A percentile compares a stretch with the other conserved stretches of the same genome.
These are phyloP conservation scores for Burhinus oedicnemus DNA, from an alignment of 2,113 vertebrate species.

Conservation along the genomic window DNA sequence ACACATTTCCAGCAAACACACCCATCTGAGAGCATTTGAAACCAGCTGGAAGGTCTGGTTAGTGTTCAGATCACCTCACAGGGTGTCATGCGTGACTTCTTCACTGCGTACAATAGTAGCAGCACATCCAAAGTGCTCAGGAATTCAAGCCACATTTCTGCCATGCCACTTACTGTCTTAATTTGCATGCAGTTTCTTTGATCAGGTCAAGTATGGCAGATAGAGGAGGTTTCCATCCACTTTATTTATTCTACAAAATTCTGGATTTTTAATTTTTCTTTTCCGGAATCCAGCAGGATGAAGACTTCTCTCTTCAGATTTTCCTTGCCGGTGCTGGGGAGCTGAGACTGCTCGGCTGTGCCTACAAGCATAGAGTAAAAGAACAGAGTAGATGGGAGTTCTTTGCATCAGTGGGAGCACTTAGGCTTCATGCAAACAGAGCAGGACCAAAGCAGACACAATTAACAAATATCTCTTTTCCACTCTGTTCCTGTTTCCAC, in stretches of 20 bases:
- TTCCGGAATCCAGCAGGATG: background rate
- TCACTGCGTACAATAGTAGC: background rate
- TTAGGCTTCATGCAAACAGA: background rate
- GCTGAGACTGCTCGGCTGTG: background rate
- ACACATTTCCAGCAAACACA: constrained; percentile 41
- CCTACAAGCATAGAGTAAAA: background rate
- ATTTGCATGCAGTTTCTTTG: background rate
- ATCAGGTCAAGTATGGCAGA: background rate
- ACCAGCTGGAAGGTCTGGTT: constrained; percentile 37
- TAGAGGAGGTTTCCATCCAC: background rate
- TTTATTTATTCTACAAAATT: background rate
- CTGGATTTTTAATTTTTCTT: background rate
- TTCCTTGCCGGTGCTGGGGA: background rate
- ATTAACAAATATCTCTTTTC: background rate
- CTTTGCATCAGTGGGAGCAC: background rate
- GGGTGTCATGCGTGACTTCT: background rate
- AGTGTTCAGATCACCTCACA: constrained; percentile 36
- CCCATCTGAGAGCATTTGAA: background rate
- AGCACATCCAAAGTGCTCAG: background rate
- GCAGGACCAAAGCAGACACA: background rate
- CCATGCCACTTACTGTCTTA: background rate
- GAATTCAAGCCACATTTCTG: background rate
- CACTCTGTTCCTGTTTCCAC: background rate
- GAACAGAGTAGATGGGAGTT: background rate
- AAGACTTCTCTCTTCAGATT: background rate